These are phyloP conservation scores for Apostichopus leukothele DNA, from an alignment of 53 echinoderm and acorn worm genomes.

Conservation along the genomic window DNA sequence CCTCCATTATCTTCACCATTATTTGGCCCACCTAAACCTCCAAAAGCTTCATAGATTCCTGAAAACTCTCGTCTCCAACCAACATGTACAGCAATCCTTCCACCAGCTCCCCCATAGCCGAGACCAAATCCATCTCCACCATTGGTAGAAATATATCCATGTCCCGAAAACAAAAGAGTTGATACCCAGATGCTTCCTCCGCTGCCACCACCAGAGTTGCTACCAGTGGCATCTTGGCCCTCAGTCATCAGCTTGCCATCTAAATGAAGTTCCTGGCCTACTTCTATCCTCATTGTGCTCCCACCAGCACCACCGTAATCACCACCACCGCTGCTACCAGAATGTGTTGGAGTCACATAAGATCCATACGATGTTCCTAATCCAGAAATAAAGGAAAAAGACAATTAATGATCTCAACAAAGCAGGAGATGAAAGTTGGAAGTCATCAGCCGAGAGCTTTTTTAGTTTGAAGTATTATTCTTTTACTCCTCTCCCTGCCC, in stretches of 20 bases:
- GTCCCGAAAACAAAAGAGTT: conserved; percentile 77
- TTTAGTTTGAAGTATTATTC: too few species aligned
- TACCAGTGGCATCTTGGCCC: conserved; percentile 64
- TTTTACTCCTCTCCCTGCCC: too few species aligned
- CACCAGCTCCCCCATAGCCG: conserved; percentile 84
- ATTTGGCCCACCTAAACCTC: conserved; percentile 60
- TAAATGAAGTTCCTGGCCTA: conserved; percentile 75
- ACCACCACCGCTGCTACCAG: conserved; percentile 88
- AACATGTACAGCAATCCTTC: conserved; percentile 85
- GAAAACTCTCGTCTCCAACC: conserved; percentile 82
- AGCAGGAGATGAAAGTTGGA: too few species aligned
- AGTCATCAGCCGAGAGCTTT: too few species aligned
- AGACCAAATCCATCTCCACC: conserved; percentile 69
- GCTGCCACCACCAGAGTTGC: conserved; percentile 80
- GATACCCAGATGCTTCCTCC: conserved; percentile 85
- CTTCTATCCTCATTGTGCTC: conserved; percentile 64
- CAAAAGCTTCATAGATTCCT: conserved; percentile 63
- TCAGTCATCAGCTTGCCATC: conserved; percentile 71
- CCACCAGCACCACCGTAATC: conserved; percentile 71
- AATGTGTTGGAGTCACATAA: conserved; percentile 70
- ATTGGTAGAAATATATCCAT: conserved; percentile 69
- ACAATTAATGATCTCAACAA: too few species aligned
- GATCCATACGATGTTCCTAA: conserved; percentile 79
- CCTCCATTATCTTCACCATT: conserved; percentile 23
- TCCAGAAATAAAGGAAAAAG: conserved; percentile 5